Evolutionary conservation across 2,113 vertebrate species (phyloP), one percentile per base, ranked within the genome.

Genomic region (Elaphurus davidianus): DNA sequence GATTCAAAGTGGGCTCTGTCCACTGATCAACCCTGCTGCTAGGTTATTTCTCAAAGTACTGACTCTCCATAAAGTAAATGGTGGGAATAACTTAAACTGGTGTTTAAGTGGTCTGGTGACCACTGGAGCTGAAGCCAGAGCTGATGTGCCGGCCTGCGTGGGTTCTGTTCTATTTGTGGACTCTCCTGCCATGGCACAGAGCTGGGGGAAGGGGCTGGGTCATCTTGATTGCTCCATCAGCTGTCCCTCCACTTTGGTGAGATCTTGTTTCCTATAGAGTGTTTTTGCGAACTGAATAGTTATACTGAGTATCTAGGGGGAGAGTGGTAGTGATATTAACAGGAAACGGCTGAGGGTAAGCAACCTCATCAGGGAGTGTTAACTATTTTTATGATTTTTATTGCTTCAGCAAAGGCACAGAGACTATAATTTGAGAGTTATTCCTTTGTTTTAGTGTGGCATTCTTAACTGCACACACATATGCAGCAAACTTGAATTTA

Each of bases 401-500:
- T 57, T 1, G 25, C 57, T 43, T 28, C 0, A 33, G 74, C 13
- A 88, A 36, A 1, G 79, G 81, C 1, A 93, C 27, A 30, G 55
- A 87, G 86, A 43, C 25, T 23, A 2, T 16, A 2, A 67, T 52
- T 74, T 14, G 3, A 92, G 90, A 88, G 64, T 27, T 17, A 28
- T 33, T 88, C 81, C 83, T 97, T 89, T 92, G 79, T 47, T 94
- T 92, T 64, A 83, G 30, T 57, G 86, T 57, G 60, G 76, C 84
- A 25, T 16, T 57, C 28, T 94, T 97, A 97, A 98, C 21, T 95
- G 91, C 67, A 90, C 97, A 0, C 0, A 95, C 92, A 67, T 83
- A 79, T 8, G 71, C 90, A 95, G 96, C 78, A 94, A 95, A 67
- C 74, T 36, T 52, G 55, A 78, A 95, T 93, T 96, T 96, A 54